Percentiles rank a stretch among this genome's conserved stretches.
Evolutionary conservation across 2,888 invertebrate genomes (phyloP).

Genomic region (Cantharis rustica): DNA sequence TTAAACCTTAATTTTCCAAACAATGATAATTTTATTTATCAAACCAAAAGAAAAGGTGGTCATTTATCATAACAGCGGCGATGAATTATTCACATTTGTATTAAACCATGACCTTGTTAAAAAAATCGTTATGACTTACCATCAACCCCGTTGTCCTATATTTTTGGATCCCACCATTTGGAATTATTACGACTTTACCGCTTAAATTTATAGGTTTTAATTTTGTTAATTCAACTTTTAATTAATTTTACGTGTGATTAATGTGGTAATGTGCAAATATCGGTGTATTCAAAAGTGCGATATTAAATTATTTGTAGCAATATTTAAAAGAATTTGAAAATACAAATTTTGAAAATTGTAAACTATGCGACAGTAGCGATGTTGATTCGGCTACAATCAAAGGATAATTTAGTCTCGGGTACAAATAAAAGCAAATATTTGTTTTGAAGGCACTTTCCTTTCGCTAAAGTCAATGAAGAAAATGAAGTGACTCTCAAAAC

Average conservation of each 20-base stretch:
- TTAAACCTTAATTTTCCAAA: background rate
- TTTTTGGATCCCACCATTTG: background rate
- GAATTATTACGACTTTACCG: background rate
- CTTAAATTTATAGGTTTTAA: background rate
- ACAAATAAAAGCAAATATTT: background rate
- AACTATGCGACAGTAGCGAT: background rate
- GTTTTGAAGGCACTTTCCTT: background rate
- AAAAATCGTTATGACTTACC: constrained; percentile 12
- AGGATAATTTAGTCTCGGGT: background rate
- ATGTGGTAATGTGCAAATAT: background rate
- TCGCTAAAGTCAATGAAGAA: background rate
- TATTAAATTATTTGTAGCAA: no score
- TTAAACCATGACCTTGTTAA: constrained; percentile 10
- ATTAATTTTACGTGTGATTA: background rate
- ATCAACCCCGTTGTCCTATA: background rate
- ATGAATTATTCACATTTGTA: constrained; percentile 8
- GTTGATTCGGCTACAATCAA: background rate
- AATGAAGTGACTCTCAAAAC: background rate
- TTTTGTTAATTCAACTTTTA: background rate
- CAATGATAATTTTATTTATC: background rate
- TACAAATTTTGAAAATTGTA: background rate
- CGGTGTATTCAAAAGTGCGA: background rate
- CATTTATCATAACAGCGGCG: background rate
- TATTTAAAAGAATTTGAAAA: no score
- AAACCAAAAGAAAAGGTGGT: background rate